These are phyloP conservation scores for Bombus pyrosoma DNA, from an alignment of 1,140 invertebrate genomes.

Conservation along the genomic window DNA sequence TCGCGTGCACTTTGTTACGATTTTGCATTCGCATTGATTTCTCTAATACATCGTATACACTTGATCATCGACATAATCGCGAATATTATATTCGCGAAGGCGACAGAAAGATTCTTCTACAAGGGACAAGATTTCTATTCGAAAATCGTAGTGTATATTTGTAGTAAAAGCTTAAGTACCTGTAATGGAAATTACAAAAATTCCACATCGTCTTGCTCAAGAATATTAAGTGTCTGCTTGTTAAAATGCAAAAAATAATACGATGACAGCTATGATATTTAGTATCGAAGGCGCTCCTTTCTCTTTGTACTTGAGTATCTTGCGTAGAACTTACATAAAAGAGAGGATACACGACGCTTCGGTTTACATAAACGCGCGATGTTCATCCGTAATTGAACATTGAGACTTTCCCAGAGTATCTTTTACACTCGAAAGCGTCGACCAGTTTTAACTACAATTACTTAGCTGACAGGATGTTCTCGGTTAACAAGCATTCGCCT, in stretches of 20 bases:
- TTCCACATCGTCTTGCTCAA: background rate
- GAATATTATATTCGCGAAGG: background rate
- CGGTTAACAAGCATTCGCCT: background rate
- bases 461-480: background rate
- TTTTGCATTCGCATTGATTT: background rate
- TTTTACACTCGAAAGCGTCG: background rate
- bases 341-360: background rate
- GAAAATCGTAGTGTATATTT: background rate
- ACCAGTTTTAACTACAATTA: background rate
- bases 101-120: background rate
- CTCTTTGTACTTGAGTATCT: background rate
- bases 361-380: constrained; percentile 10
- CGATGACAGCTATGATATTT: background rate
- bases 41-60: background rate
- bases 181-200: background rate
- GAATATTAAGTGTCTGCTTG: background rate
- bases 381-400: constrained; percentile 4
- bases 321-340: background rate
- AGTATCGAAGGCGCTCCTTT: background rate
- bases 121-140: background rate
- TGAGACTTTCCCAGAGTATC: background rate
- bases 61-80: background rate
- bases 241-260: background rate
- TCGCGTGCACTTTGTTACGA: no score
- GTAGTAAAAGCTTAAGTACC: background rate